Conservation (phyloP, 2,113 vertebrate species). For the Bubo scandiacus region DNA sequence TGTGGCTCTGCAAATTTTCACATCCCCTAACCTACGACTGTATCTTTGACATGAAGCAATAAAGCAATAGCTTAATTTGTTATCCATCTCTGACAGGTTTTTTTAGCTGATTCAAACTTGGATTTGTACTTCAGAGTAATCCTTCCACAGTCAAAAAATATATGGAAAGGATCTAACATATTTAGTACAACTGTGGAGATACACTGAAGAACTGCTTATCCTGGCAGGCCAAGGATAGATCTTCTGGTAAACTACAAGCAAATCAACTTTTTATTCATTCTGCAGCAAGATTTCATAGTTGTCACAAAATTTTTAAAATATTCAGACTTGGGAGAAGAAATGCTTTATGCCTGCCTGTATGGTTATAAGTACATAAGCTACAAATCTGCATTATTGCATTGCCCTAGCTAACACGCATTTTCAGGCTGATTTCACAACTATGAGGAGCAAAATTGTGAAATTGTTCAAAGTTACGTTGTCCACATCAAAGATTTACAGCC, state of each 20-base stretch:
- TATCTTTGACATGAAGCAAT: constrained; percentile 1
- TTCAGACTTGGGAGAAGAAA: background rate
- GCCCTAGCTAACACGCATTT: constrained; percentile 20
- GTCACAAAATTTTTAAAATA: constrained; percentile 55
- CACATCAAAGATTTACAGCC: constrained; percentile 52
- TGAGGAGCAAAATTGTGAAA: constrained; percentile 3
- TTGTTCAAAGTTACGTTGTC: constrained; percentile 2
- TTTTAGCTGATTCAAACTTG: constrained; percentile 33
- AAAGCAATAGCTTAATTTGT: constrained; percentile 12
- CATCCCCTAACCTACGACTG: background rate
- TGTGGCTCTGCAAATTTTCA: background rate
- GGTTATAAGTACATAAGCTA: constrained; percentile 25
- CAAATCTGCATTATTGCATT: constrained; percentile 34
- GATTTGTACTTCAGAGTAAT: constrained; percentile 25
- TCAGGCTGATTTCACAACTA: constrained; percentile 59
- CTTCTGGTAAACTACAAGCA: constrained; percentile 27
- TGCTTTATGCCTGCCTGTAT: constrained; percentile 16
- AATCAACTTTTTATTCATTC: constrained; percentile 45
- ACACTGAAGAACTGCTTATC: background rate
- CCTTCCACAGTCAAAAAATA: background rate
- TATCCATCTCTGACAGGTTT: constrained; percentile 31
- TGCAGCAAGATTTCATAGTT: constrained; percentile 51
- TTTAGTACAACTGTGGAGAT: background rate
- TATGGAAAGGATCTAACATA: background rate
- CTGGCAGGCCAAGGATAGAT: background rate